phyloP scores from a whole-genome alignment of 2,113 vertebrate genomes.

The Thamnaconus septentrionalis region DNA sequence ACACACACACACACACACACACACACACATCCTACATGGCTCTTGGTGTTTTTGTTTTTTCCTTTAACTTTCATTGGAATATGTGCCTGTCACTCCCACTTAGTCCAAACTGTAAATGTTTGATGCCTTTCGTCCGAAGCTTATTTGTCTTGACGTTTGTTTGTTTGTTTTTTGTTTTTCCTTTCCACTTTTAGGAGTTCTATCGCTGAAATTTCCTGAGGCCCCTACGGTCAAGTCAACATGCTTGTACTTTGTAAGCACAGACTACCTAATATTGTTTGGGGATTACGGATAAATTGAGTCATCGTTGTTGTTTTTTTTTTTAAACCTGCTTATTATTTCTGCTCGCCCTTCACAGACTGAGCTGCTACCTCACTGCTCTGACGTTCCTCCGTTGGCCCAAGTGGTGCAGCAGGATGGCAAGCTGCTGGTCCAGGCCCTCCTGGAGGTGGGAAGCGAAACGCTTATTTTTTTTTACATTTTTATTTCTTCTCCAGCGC shows the following conservation, averaged over 20 bases:
- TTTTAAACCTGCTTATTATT: slow-evolving; percentile 1
- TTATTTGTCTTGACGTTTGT: slow-evolving; percentile 14
- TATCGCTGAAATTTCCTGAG: slow-evolving; percentile 97
- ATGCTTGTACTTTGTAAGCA: slow-evolving; percentile 95
- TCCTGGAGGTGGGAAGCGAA: slow-evolving; percentile 86
- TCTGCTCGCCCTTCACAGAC: slow-evolving; percentile 76
- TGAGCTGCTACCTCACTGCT: slow-evolving; percentile 91
- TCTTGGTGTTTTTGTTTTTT: slow-evolving; percentile 15
- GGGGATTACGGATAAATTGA: background rate
- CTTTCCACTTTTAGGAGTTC: slow-evolving; percentile 80
- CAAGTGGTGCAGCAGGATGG: slow-evolving; percentile 91
- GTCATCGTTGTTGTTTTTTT: background rate
- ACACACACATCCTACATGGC: slow-evolving; percentile 8
- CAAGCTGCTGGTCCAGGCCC: slow-evolving; percentile 87
- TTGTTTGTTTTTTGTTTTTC: slow-evolving; percentile 13
- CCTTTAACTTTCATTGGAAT: slow-evolving; percentile 1
- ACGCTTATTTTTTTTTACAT: background rate
- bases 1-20: slow-evolving; percentile 21
- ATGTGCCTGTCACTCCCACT: slow-evolving; percentile 14
- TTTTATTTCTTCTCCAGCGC: background rate
- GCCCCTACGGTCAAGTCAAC: slow-evolving; percentile 96
- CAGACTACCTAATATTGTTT: background rate
- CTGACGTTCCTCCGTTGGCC: slow-evolving; percentile 87
- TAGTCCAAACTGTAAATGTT: slow-evolving; percentile 28
- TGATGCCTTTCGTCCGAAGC: slow-evolving; percentile 21